These are phyloP conservation scores for Buceros bicornis DNA, from an alignment of 2,797 vertebrate species.

Conservation along the genomic window DNA sequence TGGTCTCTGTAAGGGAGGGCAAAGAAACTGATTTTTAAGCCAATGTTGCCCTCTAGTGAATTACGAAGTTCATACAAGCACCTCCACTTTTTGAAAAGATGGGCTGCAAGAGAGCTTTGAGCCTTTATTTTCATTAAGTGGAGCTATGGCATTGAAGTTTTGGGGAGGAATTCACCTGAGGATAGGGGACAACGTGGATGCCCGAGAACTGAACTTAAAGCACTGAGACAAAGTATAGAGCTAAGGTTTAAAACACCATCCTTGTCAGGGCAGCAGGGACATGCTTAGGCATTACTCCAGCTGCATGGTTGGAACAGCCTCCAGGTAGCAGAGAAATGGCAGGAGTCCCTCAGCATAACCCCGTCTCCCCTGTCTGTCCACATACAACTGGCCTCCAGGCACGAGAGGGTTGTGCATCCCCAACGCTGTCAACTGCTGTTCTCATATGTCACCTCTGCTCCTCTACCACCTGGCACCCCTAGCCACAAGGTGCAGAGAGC, in stretches of 20 bases:
- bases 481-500: not conserved
- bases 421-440: not conserved
- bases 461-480: not conserved
- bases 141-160: not conserved
- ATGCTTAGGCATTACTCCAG: accelerated
- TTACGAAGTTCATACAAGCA: not conserved
- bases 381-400: not conserved
- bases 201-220: not conserved
- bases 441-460: accelerated
- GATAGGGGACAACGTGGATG: not conserved
- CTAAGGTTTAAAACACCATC: accelerated
- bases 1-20: accelerated
- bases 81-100: not conserved
- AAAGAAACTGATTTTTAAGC: not conserved
- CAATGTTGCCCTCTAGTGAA: slow-evolving; percentile 60
- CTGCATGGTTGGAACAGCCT: not conserved
- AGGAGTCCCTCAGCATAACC: not conserved
- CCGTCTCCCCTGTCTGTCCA: not conserved
- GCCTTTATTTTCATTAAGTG: not conserved
- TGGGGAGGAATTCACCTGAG: not conserved
- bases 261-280: not conserved
- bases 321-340: not conserved
- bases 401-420: not conserved
- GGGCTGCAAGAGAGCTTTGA: not conserved
- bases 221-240: not conserved